Base-by-base conservation (phyloP, 2,888 invertebrate species). In the Sinotaia quadrata region DNA sequence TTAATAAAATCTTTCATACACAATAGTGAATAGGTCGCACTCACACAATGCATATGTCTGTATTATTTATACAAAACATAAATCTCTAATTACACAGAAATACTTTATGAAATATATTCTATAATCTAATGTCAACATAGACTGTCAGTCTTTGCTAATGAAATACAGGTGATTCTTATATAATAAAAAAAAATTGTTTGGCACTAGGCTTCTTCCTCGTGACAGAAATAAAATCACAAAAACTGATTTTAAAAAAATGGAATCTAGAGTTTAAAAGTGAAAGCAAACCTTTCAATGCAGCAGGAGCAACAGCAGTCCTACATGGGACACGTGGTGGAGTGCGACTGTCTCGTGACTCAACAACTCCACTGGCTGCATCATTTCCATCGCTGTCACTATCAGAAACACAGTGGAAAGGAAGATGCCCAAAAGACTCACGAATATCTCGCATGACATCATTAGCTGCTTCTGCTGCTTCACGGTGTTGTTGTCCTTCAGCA, bases 311-410 rank as follows among this genome's bases (percentile, higher is more conserved):
- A 4, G 83, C 78, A 21, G 79, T 79, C 69, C 81, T 81, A 74
- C 84, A 83, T 1, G 84, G 81, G 7, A 82, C 79, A 21, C 83
- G 82, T 18, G 80, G 75, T n/a, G 75, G 76, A 0, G 73, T 68
- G 51, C 58, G 57, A 51, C 37, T 73, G 62, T 74, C 69, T 21
- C 71, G 56, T 31, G 59, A 58, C 29, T 67, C 52, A 1, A 52
- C 21, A 49, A 34, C 29, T 21, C 69, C 74, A 18, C 65, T 71
- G 58, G 70, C 73, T 5, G 77, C 73, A 2, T 79, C 67, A 24
- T 78, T 73, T n/a, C 80, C 83, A 60, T 86, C 86, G 65, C 81
- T 84, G 52, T 87, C 87, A 70, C 83, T 85, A 75, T 87, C 87
- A 0, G 84, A 85, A 1, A 67, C 62, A 31, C 67, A 54, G 70